A percentile compares a stretch with the other conserved stretches of the same genome.
Evolutionary conservation across 1,140 invertebrate genomes (phyloP).

Genomic region (Leptestheria dahalacensis): DNA sequence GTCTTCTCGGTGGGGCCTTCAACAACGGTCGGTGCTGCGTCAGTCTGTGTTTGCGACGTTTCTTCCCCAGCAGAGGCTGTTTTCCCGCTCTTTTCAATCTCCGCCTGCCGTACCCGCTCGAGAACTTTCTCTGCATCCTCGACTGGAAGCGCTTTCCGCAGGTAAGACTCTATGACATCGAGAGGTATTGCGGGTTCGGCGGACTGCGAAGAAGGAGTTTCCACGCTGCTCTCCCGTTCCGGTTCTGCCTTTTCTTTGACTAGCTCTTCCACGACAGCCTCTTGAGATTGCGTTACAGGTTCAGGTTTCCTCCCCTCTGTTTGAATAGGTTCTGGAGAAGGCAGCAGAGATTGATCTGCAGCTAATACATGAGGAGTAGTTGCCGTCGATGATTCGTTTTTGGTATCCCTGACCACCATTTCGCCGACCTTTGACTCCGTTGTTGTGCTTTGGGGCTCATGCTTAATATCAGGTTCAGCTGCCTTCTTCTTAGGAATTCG

Average conservation of each 20-base stretch:
- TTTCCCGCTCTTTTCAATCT: neutral
- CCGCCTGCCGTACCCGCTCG: neutral
- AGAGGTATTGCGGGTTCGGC: neutral
- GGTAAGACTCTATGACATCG: slow-evolving; percentile 4
- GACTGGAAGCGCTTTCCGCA: slow-evolving; percentile 2
- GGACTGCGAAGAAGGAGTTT: neutral
- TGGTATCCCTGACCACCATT: no score
- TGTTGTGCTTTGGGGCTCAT: neutral
- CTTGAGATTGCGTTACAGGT: no score
- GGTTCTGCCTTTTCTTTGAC: neutral
- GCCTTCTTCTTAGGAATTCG: slow-evolving; percentile 46
- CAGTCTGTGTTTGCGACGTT: neutral
- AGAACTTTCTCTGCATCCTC: slow-evolving; percentile 9
- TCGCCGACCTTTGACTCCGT: no score
- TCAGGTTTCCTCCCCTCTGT: neutral
- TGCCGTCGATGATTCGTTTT: no score
- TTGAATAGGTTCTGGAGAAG: slow-evolving; percentile 6
- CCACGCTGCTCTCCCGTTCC: neutral
- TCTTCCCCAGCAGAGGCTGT: neutral
- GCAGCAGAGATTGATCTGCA: neutral
- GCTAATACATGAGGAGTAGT: no score
- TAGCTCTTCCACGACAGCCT: no score
- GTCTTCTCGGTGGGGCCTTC: neutral
- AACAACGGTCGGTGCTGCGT: neutral
- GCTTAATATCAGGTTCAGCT: slow-evolving; percentile 19